These are phyloP conservation scores for Corythoichthys intestinalis DNA, from an alignment of 2,113 vertebrate genomes.

Conservation along the genomic window DNA sequence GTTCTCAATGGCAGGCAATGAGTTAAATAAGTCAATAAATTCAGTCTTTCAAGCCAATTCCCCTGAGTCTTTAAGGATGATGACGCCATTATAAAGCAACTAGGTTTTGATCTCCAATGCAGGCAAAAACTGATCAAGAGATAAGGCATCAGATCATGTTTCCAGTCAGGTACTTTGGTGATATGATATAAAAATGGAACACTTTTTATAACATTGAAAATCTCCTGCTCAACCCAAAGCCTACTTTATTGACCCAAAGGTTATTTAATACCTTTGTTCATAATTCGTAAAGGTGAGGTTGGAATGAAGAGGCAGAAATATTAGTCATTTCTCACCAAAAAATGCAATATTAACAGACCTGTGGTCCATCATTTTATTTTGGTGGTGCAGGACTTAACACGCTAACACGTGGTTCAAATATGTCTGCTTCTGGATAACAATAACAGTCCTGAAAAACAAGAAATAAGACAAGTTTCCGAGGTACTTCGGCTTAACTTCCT, in stretches of 20 bases:
- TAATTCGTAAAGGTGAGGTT: background rate
- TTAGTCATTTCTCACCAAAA: background rate
- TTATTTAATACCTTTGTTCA: background rate
- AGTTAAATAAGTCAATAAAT: too few relatives aligned
- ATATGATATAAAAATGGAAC: background rate
- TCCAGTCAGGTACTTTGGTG: background rate
- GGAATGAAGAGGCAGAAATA: background rate
- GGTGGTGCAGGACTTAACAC: too few relatives aligned
- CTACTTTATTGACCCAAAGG: background rate
- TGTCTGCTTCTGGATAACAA: too few relatives aligned
- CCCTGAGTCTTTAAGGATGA: background rate
- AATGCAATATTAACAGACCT: background rate
- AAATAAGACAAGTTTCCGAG: too few relatives aligned
- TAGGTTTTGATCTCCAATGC: background rate
- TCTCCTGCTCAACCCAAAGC: background rate
- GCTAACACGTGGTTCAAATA: too few relatives aligned
- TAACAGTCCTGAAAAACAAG: too few relatives aligned
- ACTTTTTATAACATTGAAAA: background rate
- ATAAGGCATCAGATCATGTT: background rate
- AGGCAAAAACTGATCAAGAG: background rate
- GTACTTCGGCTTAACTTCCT: too few relatives aligned
- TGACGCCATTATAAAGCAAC: background rate
- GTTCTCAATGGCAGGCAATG: too few relatives aligned
- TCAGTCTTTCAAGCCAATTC: too few relatives aligned
- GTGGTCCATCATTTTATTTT: too few relatives aligned